Evolutionary conservation across 2,888 invertebrate genomes (phyloP).

Genomic region (Pollenia labialis): DNA sequence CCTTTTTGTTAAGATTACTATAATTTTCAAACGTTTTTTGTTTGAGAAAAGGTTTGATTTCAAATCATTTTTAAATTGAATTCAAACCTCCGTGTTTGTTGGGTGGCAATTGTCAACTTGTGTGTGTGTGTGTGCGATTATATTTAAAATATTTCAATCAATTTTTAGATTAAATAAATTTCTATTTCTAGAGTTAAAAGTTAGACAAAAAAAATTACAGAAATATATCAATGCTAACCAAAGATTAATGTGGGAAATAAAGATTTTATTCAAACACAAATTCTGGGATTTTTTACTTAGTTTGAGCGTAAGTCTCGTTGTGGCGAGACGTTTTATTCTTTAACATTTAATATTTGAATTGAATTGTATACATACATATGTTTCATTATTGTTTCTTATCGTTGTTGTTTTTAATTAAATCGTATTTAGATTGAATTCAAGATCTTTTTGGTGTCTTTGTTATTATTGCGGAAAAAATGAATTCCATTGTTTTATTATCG

Average conservation of each 20-base stretch:
- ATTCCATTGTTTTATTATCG: slow-evolving; percentile 50
- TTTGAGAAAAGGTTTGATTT: too few relatives aligned
- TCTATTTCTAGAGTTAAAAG: slow-evolving; percentile 39
- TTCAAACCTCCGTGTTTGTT: background rate
- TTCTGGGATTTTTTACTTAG: slow-evolving; percentile 44
- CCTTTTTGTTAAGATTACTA: too few relatives aligned
- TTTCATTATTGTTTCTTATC: background rate
- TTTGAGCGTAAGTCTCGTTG: slow-evolving; percentile 55
- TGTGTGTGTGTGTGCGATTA: background rate
- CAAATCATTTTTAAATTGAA: background rate
- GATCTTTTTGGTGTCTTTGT: background rate
- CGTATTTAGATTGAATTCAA: slow-evolving; percentile 36
- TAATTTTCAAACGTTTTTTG: too few relatives aligned
- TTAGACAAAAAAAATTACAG: slow-evolving; percentile 15
- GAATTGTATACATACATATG: background rate
- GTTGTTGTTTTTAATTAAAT: slow-evolving; percentile 28
- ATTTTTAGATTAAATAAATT: slow-evolving; percentile 34
- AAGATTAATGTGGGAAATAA: slow-evolving; percentile 60
- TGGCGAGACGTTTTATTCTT: slow-evolving; percentile 48
- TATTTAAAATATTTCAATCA: background rate
- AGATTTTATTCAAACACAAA: slow-evolving; percentile 53
- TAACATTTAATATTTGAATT: background rate
- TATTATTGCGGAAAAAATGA: slow-evolving; percentile 51
- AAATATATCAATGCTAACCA: slow-evolving; percentile 43
- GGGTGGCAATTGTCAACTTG: background rate